These are phyloP conservation scores for Adelosebastes latens DNA, from an alignment of 2,797 vertebrate genomes.

Conservation along the genomic window DNA sequence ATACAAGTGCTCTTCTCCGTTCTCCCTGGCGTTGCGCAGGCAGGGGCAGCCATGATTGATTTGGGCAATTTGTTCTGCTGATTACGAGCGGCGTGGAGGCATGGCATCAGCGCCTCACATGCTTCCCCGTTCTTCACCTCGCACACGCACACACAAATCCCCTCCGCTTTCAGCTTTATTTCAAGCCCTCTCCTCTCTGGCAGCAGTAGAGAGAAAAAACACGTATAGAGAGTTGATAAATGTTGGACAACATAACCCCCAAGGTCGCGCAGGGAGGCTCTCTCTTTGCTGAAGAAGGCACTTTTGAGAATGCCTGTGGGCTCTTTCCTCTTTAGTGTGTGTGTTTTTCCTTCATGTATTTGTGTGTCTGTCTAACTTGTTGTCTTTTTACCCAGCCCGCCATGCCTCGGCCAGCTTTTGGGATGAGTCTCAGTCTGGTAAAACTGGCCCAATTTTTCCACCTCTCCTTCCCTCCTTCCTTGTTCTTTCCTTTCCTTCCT, in stretches of 20 bases:
- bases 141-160: conserved; percentile 11
- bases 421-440: conserved; percentile 84
- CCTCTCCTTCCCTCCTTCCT: conserved; percentile 15
- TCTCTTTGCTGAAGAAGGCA: conserved; percentile 58
- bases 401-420: conserved; percentile 78
- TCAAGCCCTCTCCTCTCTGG: conserved; percentile 25
- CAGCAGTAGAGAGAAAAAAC: conserved; percentile 17
- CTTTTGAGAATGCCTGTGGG: conserved; percentile 50
- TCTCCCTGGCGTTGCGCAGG: conserved; percentile 66
- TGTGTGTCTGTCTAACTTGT: conserved; percentile 81
- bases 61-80: conserved; percentile 87
- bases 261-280: conserved; percentile 60
- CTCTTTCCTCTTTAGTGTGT: conserved; percentile 46
- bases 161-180: conserved; percentile 50
- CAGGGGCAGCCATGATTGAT: conserved; percentile 83
- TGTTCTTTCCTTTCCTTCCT: conserved; percentile 42
- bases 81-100: conserved; percentile 80
- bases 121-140: conserved; percentile 32
- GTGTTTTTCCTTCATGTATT: conserved; percentile 39
- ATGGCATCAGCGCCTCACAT: conserved; percentile 52
- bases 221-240: conserved; percentile 64
- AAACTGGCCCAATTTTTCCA: conserved; percentile 78
- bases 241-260: conserved; percentile 66
- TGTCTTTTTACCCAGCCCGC: conserved; percentile 83
- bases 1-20: conserved; percentile 79